Evolutionary conservation across 2,888 invertebrate species (phyloP), one percentile per base, ranked within the genome.

Genomic region (Hyposoter dolosus): DNA sequence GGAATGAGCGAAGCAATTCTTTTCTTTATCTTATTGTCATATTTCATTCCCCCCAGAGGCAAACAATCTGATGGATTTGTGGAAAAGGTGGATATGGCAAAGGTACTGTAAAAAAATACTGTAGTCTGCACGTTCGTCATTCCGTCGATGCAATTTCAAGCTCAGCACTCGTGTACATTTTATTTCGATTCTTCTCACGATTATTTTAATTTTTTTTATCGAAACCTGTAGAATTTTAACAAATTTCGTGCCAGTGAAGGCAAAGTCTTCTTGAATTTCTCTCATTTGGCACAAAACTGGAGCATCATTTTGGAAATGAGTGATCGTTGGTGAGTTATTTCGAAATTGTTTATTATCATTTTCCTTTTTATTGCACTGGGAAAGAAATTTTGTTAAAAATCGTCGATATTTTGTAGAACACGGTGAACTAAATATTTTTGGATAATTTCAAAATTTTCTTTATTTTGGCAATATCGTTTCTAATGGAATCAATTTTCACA

Each of bases 11-110:
- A 84, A 35, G 78, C 86, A 65, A 86, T 86, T 83, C 77, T 83
- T 81, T 86, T 86, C 86, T 86, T 78, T 76, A 82, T 86, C 83
- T 81, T 82, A 83, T 86, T 82, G 86, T 83, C 83, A 83, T 81
- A 81, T 86, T 82, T 86, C 83, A 83, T 86, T 77, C 66, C 66
- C 69, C n/a, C 56, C 63, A 17, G 28, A 69, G 81, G 78, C 86
- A 78, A 83, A 75, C 83, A 82, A 81, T 83, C 77, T 81, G 78
- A 77, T 45, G 83, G 81, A 83, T 86, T 83, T 78, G 81, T 69
- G 78, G 75, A 77, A 86, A 83, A 80, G 80, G 76, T 83, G 68
- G 63, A 45, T 69, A 63, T 65, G 47, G 56, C 35, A 63, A 72
- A n/a, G 50, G 45, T 10, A 45, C 60, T 83, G n/a, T n/a, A n/a